Base-by-base conservation (phyloP, 2,113 vertebrate species). In the Channa argus region DNA sequence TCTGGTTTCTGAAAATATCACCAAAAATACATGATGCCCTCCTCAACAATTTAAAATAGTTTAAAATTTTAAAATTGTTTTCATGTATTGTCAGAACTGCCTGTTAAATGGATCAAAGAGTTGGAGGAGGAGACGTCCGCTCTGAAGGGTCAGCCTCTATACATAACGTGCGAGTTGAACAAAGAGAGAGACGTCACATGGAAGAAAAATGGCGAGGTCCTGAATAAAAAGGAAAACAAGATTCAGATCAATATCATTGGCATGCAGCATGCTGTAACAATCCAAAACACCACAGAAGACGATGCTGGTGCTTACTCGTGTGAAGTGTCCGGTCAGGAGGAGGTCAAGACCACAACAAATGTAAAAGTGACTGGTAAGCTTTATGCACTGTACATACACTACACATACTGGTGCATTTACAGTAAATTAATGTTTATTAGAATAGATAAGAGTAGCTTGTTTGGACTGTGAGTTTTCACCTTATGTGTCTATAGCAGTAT, bases 81-180 rank as follows among this genome's bases (percentile, higher is more conserved):
- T 55, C 53, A 15, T 4, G 1, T 74, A 24, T 66, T 5, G 2
- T 36, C 59, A 99, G 98, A 97, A 90, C 93, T 99, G 10, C 98
- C 98, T 10, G 95, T 99, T 39, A 93, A 94, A 51, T 99, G 97
- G 91, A 94, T 96, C 53, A 98, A 97, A 87, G 95, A 94, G 0
- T 92, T 99, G 64, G 97, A 97, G 12, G 95, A 96, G 65, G 98
- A 99, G 71, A 93, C 94, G 4, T 96, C 97, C 0, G 94, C 96
- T 12, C 0, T 98, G 41, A 98, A 97, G 92, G 93, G 94, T 11
- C 98, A 99, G 78, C 95, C 97, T 1, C 8, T 98, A 43, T 99
- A 99, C 83, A 76, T 99, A 90, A 96, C 94, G 11, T 98, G 97
- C 77, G 98, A 99, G 88, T 80, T 99, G 84, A 99, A 95, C 91